phyloP scores from a whole-genome alignment of 1,140 invertebrate species.

The Bombus sylvicola region DNA sequence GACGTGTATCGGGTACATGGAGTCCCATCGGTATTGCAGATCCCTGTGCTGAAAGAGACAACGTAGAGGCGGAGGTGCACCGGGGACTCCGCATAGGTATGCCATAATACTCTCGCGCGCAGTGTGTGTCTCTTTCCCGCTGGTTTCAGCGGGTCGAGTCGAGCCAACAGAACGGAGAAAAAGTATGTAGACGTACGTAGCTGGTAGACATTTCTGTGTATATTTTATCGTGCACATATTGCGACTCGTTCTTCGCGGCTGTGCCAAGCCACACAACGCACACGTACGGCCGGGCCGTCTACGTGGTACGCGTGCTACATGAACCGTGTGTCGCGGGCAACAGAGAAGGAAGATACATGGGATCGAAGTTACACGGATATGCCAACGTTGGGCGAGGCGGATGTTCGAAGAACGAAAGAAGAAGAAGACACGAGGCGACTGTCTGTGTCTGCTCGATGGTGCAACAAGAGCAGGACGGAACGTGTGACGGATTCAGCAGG shows the following conservation, averaged over 20 bases:
- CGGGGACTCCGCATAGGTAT: constrained; percentile 5
- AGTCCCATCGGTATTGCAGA: constrained; percentile 62
- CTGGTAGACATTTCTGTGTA: constrained; percentile 66
- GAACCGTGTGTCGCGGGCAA: constrained; percentile 32
- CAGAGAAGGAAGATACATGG: constrained; percentile 44
- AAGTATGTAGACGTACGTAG: constrained; percentile 53
- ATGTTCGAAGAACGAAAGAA: neutral
- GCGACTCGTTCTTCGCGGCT: constrained; percentile 62
- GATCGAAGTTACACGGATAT: constrained; percentile 60
- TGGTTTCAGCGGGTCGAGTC: neutral
- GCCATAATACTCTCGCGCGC: constrained; percentile 9
- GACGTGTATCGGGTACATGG: constrained; percentile 59
- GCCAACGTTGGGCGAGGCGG: neutral
- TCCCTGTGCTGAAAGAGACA: constrained; percentile 54
- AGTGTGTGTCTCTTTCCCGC: neutral
- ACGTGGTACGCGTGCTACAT: constrained; percentile 10
- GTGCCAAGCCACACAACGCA: constrained; percentile 61
- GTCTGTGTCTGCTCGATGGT: neutral
- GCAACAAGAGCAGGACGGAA: neutral
- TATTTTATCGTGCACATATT: constrained; percentile 72
- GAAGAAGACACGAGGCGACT: neutral
- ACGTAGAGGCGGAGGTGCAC: neutral
- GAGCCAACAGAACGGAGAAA: constrained; percentile 38
- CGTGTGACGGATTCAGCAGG: neutral
- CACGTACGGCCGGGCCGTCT: neutral